A percentile compares a stretch with the other conserved stretches of the same genome.
These are phyloP conservation scores for Crypturellus tataupa DNA, from an alignment of 2,797 vertebrate genomes.

Conservation along the genomic window DNA sequence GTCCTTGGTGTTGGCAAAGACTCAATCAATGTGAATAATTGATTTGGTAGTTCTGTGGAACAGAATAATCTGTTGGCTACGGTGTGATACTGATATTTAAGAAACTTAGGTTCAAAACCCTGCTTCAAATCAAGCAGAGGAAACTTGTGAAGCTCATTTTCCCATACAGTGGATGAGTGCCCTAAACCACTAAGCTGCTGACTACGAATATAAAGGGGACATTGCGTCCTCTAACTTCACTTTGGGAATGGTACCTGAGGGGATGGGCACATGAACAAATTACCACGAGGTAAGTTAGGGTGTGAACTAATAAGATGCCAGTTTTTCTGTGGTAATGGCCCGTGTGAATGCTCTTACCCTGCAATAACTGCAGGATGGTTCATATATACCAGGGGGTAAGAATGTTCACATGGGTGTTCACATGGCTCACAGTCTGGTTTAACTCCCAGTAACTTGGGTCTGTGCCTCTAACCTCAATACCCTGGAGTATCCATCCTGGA, in stretches of 20 bases:
- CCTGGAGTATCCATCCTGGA: neutral
- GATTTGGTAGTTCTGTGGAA: neutral
- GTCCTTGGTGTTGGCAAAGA: neutral
- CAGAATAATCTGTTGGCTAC: neutral
- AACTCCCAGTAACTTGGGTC: slow-evolving; percentile 45
- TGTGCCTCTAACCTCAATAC: slow-evolving; percentile 32
- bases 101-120: neutral
- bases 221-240: slow-evolving; percentile 22
- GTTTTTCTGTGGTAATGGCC: slow-evolving; percentile 71
- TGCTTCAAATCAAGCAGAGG: neutral
- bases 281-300: slow-evolving; percentile 61
- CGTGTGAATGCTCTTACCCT: slow-evolving; percentile 61
- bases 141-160: slow-evolving; percentile 37
- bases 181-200: slow-evolving; percentile 54
- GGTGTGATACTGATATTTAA: neutral
- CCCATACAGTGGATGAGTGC: slow-evolving; percentile 6
- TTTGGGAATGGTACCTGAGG: slow-evolving; percentile 67
- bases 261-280: slow-evolving; percentile 69
- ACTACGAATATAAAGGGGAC: slow-evolving; percentile 52
- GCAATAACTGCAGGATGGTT: slow-evolving; percentile 51
- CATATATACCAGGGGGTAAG: slow-evolving; percentile 46
- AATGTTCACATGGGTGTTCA: slow-evolving; percentile 48
- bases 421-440: slow-evolving; percentile 53
- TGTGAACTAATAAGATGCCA: slow-evolving; percentile 67
- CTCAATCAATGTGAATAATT: neutral